Conservation (phyloP, 2,888 invertebrate species). For the Lithophane leautieri region DNA sequence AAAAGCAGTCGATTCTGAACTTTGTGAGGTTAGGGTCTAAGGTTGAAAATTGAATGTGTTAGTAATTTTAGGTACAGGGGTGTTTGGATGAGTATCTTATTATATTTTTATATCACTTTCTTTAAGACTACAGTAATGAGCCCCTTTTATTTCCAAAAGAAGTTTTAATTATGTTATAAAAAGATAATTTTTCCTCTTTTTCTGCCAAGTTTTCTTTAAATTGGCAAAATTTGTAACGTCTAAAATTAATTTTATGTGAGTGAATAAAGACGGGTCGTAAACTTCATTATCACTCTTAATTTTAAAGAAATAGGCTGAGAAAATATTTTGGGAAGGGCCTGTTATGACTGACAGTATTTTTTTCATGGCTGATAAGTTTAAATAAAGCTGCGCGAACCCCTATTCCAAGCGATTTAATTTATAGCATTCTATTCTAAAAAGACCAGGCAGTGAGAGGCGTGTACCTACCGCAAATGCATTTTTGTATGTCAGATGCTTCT, state of each 20-base stretch:
- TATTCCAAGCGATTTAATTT: constrained; percentile 26
- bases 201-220: constrained; percentile 51
- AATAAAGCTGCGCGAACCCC: constrained; percentile 4
- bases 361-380: constrained; percentile 28
- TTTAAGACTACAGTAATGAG: constrained; percentile 61
- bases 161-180: constrained; percentile 74
- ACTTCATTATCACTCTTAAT: constrained; percentile 62
- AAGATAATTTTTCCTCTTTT: constrained; percentile 63
- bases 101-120: constrained; percentile 48
- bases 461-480: background rate
- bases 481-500: no score
- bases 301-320: constrained; percentile 36
- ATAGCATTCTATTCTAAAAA: background rate
- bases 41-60: constrained; percentile 8
- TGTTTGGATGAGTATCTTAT: constrained; percentile 34
- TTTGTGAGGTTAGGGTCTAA: background rate
- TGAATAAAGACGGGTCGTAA: constrained; percentile 59
- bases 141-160: constrained; percentile 64
- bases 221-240: constrained; percentile 63
- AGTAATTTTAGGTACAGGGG: background rate
- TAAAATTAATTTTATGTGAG: constrained; percentile 65
- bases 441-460: background rate
- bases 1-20: constrained; percentile 18
- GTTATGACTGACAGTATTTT: constrained; percentile 24
- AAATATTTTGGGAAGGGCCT: constrained; percentile 14